Base-by-base conservation (phyloP, 2,113 vertebrate genomes). In the Calyptomena viridis region DNA sequence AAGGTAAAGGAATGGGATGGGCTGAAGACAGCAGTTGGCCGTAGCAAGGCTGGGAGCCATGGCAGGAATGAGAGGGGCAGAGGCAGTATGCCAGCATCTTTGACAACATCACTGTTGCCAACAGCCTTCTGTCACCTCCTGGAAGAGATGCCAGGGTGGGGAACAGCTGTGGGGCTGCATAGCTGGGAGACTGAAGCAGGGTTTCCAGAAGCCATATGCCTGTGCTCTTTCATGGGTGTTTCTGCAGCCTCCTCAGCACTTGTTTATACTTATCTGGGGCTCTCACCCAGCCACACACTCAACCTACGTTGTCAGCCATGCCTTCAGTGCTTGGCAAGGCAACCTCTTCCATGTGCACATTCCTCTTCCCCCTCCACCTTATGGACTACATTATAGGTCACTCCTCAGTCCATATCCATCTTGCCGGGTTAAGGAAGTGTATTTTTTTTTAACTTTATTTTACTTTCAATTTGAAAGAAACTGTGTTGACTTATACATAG, bases 21-120 rank as follows among this genome's bases (percentile, higher is more conserved):
- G 53, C 33, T 74, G 79, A 62, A 62, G 62, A 49, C 27, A 77
- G 68, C 40, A 69, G 55, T 19, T 89, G 53, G 23, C 53, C 73
- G 21, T 77, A 73, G 27, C 59, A 52, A 46, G 46, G 13, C 49
- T 84, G n/a, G 68, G 31, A 87, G 37, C 31, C 7, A 5, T 60
- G 73, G 11, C 0, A 1, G 19, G 8, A 18, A 25, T 81, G 63
- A 28, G 64, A 73, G 30, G 12, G n/a, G 6, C 50, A 79, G 53
- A 53, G 62, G 44, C 55, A 56, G 27, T 17, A 46, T 31, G 58
- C 52, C 42, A 14, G 11, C 44, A 40, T n/a, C n/a, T n/a, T n/a
- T n/a, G n/a, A n/a, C n/a, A n/a, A n/a, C 3, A 0, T 52, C 0
- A 0, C n/a, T n/a, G n/a, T 7, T 33, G 10, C 66, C 4, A 4